phyloP scores from a whole-genome alignment of 2,888 invertebrate genomes.

The Alloplasta piceator region DNA sequence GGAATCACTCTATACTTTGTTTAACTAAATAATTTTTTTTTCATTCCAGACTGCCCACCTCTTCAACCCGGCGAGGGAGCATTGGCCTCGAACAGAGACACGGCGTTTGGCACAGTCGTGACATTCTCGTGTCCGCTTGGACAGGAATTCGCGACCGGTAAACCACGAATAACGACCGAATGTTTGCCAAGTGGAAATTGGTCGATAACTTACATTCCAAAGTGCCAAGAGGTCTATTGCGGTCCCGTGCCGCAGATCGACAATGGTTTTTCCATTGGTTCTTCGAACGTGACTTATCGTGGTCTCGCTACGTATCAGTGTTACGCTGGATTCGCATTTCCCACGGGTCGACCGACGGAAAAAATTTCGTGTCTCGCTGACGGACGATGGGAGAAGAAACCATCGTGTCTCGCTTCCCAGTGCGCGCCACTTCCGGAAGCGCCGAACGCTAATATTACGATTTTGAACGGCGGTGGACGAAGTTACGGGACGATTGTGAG shows the following conservation, averaged over 20 bases:
- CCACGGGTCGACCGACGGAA: conserved; percentile 94
- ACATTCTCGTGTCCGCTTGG: conserved; percentile 96
- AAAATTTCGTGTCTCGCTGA: conserved; percentile 95
- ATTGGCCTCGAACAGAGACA: conserved; percentile 95
- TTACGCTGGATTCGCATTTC: conserved; percentile 97
- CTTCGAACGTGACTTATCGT: conserved; percentile 96
- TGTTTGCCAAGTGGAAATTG: conserved; percentile 96
- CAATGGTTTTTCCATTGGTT: conserved; percentile 98
- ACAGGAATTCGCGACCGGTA: conserved; percentile 96
- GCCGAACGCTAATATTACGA: conserved; percentile 93
- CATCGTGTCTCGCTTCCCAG: conserved; percentile 95
- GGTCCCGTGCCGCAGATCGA: conserved; percentile 99
- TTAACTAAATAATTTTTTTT: neutral
- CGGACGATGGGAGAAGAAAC: conserved; percentile 96
- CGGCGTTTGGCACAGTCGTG: conserved; percentile 94
- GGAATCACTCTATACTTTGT: too few species aligned
- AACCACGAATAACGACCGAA: conserved; percentile 92
- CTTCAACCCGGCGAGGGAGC: conserved; percentile 94
- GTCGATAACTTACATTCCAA: conserved; percentile 96
- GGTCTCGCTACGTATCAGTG: conserved; percentile 98
- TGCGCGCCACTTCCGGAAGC: conserved; percentile 94
- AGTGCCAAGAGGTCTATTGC: conserved; percentile 98
- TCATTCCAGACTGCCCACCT: conserved; percentile 91
- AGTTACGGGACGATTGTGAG: conserved; percentile 97
- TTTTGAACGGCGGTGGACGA: conserved; percentile 94